Evolutionary conservation across 2,888 invertebrate genomes (phyloP), one percentile per base, ranked within the genome.

Genomic region (Dexiosoma caninum): DNA sequence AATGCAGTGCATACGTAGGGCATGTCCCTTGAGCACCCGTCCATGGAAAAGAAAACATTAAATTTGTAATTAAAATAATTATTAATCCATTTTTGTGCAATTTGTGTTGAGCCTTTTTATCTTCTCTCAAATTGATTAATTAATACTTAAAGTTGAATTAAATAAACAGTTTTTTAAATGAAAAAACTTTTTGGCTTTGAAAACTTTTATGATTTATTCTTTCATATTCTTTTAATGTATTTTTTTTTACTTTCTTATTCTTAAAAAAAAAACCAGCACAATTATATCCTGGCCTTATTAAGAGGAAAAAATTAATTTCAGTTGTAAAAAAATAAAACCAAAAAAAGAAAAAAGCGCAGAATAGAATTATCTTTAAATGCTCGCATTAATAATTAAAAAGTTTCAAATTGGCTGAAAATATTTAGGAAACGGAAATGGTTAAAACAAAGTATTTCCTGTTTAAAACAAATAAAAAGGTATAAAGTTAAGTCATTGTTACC

Each of bases 311-410:
- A 57, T 37, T 57, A 40, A 57, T 40, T 57, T 57, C 1, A 3
- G n/a, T 19, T 32, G 12, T 53, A 19, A 35, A 21, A 35, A 16
- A 6, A 30, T 42, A 62, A 49, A 19, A 46, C 16, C 35, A 37
- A n/a, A n/a, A n/a, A n/a, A 53, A 23, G 10, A 55, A 67, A 55
- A 6, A 35, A 4, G 16, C 14, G 16, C 3, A 42, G 14, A 49
- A 40, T 44, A 55, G 40, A 77, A 46, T 55, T 53, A 55, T 62
- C 42, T 35, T 72, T 69, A 46, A 69, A 62, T 62, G 19, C 60
- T 27, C 64, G 42, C 64, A 64, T 59, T 79, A 74, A 57, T 64
- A 59, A 64, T 51, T 51, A 46, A 80, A 75, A 37, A 59, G 37
- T 16, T 64, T 46, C n/a, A 70, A 75, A 70, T 64, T 57, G 59